Evolutionary conservation across 2,888 invertebrate genomes (phyloP), one percentile per base, ranked within the genome.

Genomic region (Dynastes maya): DNA sequence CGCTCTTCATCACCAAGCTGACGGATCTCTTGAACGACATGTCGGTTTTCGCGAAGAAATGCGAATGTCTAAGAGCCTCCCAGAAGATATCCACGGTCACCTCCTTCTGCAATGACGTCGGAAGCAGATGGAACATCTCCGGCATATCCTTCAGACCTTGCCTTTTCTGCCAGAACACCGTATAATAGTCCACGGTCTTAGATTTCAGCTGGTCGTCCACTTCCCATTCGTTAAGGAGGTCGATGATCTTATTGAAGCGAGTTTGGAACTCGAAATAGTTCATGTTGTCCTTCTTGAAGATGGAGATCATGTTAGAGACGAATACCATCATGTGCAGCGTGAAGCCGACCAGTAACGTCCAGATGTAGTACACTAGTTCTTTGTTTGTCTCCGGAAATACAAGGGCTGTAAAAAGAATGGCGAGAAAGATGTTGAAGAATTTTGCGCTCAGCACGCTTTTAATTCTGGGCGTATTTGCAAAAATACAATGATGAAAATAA

Each of bases 121-220:
- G 91, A 13, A 91, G 84, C 9, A 90, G 80, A 53, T 85, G 83
- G 78, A 91, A 86, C 51, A 90, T 82, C 79, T 88, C 88, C 8
- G 90, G 90, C 81, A 90, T 88, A 8, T 61, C 61, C 70, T 89
- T 89, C 37, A 91, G 89, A 22, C 91, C 91, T 0, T 89, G 89
- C 83, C 90, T 90, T 84, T 90, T 89, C 78, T 90, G 89, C 90
- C 91, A 91, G 5, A 91, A 86, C 82, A 90, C 90, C 86, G 90
- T 89, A 78, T 90, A 91, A 84, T 90, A 91, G 79, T 82, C 79
- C 13, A 76, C 76, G 22, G 82, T 81, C 45, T 80, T 81, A 16
- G 49, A 22, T 29, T 80, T 63, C 9, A 79, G 22, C 5, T 78
- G 77, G 1, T 77, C 75, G 11, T 70, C 71, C 0, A 71, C 78